Conservation (phyloP, 2,888 invertebrate species). For the Euclidia mi region DNA sequence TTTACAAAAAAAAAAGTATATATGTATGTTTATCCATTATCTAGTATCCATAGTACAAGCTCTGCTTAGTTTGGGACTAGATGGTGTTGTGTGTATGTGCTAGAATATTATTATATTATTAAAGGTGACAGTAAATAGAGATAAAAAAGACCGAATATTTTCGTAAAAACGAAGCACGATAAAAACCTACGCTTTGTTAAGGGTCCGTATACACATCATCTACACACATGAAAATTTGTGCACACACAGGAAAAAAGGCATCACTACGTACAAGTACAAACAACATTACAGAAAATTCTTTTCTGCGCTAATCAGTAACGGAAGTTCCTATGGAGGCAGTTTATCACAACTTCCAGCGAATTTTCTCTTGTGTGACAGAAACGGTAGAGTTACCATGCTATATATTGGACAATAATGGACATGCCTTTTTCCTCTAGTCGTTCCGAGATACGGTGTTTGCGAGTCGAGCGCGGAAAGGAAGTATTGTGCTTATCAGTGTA, state of each 20-base stretch:
- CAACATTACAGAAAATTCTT: conserved; percentile 65
- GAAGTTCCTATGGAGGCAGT: conserved; percentile 70
- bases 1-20: no score
- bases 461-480: conserved; percentile 11
- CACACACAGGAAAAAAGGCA: conserved; percentile 14
- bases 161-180: conserved; percentile 11
- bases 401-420: conserved; percentile 21
- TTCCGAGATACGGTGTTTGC: conserved; percentile 23
- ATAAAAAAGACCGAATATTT: conserved; percentile 12
- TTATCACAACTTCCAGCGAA: conserved; percentile 74
- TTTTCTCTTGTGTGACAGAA: conserved; percentile 69
- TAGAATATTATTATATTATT: no score
- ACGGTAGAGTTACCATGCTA: conserved; percentile 54
- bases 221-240: conserved; percentile 20
- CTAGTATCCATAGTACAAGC: no score
- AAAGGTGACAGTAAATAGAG: background rate
- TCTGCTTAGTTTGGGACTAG: no score
- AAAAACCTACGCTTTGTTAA: conserved; percentile 24
- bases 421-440: conserved; percentile 29
- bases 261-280: conserved; percentile 30
- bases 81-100: no score
- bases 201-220: conserved; percentile 22
- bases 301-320: conserved; percentile 75
- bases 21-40: no score
- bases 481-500: conserved; percentile 10